A percentile compares a stretch with the other conserved stretches of the same genome.
phyloP scores from a whole-genome alignment of 1,140 invertebrate species.

The Hetaerina americana region DNA sequence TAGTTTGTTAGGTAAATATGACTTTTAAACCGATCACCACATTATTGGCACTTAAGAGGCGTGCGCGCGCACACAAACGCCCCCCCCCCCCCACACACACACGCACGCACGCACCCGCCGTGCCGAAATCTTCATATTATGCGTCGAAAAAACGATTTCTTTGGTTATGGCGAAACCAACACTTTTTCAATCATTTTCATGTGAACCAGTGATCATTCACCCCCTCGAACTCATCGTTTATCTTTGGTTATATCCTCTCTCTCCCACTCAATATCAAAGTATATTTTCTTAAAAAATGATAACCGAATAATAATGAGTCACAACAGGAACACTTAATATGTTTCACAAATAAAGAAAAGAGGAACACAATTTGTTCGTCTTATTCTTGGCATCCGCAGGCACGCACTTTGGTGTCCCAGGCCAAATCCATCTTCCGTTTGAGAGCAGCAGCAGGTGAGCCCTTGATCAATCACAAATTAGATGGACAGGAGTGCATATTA shows the following conservation, averaged over 20 bases:
- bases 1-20: background rate
- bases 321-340: background rate
- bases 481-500: background rate
- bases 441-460: background rate
- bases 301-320: background rate
- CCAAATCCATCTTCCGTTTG: background rate
- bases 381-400: too few relatives aligned
- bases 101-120: too few relatives aligned
- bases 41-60: background rate
- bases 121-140: too few relatives aligned
- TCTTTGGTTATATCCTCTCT: background rate
- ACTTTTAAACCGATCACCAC: background rate
- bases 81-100: too few relatives aligned
- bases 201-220: background rate
- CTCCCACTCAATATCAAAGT: background rate
- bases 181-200: background rate
- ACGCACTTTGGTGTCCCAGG: background rate
- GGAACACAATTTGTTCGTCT: too few relatives aligned
- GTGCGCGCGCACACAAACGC: too few relatives aligned
- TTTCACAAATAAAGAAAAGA: too few relatives aligned
- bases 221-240: background rate
- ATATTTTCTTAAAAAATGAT: background rate
- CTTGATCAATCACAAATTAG: background rate
- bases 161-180: background rate
- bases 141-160: background rate